Evolutionary conservation across 92 coral and sea anemone genomes (phyloP).

Genomic region (Bergia sp.): DNA sequence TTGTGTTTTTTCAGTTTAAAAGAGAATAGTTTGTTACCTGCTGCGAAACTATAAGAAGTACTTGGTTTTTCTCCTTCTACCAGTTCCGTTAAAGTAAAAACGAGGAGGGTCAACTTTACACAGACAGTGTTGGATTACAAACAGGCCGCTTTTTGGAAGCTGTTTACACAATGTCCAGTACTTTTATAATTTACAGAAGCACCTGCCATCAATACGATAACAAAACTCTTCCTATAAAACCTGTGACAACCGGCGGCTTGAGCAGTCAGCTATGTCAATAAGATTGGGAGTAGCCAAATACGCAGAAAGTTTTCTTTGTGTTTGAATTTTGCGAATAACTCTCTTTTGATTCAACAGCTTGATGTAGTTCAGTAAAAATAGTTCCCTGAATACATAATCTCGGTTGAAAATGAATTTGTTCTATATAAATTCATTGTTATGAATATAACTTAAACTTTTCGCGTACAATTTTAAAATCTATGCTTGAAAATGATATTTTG

Average conservation of each 20-base stretch:
- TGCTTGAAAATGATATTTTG: constrained; percentile 14
- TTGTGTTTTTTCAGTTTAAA: not conserved
- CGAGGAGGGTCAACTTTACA: not conserved
- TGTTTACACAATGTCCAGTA: constrained; percentile 6
- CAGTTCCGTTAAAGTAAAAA: not conserved
- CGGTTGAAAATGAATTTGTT: not conserved
- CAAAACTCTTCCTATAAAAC: constrained; percentile 1
- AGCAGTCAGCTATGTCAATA: constrained; percentile 21
- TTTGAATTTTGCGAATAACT: not conserved
- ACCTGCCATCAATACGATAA: not conserved
- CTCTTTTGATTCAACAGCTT: not conserved
- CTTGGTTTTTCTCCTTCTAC: not conserved
- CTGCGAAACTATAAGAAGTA: not conserved
- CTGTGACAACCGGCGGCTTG: not conserved
- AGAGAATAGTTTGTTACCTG: not conserved
- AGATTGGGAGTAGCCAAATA: not conserved
- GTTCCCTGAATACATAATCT: not conserved
- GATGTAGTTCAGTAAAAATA: not conserved
- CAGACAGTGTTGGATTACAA: not conserved
- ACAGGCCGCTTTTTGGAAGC: constrained; percentile 14
- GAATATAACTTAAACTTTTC: not conserved
- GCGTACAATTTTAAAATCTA: not conserved
- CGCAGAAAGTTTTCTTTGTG: not conserved
- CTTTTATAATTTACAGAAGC: constrained; percentile 10
- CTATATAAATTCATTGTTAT: not conserved